These are phyloP conservation scores for Nemotelus pantherinus DNA, from an alignment of 2,888 invertebrate species.

Conservation along the genomic window DNA sequence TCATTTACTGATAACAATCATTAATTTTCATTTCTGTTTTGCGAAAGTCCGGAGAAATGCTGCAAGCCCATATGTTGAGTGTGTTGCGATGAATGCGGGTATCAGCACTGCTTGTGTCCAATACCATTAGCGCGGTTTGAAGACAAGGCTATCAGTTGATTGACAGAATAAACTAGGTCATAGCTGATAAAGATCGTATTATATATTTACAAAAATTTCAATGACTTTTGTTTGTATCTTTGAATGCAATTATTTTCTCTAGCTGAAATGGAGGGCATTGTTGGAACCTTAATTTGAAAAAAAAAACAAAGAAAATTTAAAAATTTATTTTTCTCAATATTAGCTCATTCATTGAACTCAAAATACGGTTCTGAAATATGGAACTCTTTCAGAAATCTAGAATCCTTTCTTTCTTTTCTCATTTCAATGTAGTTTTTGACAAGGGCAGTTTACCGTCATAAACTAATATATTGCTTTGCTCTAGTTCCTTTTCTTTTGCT, in stretches of 20 bases:
- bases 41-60: slow-evolving; percentile 17
- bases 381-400: neutral
- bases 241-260: neutral
- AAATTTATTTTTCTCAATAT: neutral
- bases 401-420: too few relatives aligned
- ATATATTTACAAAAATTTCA: too few relatives aligned
- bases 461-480: too few relatives aligned
- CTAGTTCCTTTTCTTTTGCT: too few relatives aligned
- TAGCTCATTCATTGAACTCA: neutral
- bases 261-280: neutral
- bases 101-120: slow-evolving; percentile 25
- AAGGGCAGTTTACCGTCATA: too few relatives aligned
- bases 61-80: neutral
- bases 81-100: slow-evolving; percentile 3
- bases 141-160: slow-evolving; percentile 22
- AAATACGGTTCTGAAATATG: too few relatives aligned
- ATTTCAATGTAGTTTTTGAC: too few relatives aligned
- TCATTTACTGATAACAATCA: slow-evolving; percentile 29
- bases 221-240: too few relatives aligned
- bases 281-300: neutral
- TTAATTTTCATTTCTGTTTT: slow-evolving; percentile 34
- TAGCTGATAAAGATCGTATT: neutral
- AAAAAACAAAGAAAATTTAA: too few relatives aligned
- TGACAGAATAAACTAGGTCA: slow-evolving; percentile 22
- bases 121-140: neutral